Evolutionary conservation across 64 coral and sea anemone species (phyloP).

Genomic region (Stichodactyla mertensii): DNA sequence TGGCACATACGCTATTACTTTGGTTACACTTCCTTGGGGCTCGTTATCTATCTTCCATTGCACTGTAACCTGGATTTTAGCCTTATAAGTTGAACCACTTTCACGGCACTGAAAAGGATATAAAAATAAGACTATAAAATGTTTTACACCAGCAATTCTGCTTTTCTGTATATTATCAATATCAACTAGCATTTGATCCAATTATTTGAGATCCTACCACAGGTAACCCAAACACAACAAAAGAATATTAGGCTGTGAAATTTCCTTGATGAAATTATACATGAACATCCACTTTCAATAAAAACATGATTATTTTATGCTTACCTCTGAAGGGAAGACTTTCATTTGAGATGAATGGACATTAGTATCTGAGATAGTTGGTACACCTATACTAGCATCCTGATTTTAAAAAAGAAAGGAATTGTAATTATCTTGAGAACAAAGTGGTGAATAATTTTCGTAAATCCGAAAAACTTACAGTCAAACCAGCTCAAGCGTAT

Average conservation of each 20-base stretch:
- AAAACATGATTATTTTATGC: not conserved
- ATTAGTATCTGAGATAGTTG: constrained; percentile 80
- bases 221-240: too few relatives aligned
- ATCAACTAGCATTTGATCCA: too few relatives aligned
- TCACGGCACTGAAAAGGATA: constrained; percentile 69
- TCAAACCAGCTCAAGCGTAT: too few relatives aligned
- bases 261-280: too few relatives aligned
- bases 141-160: not conserved
- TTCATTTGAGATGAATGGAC: constrained; percentile 79
- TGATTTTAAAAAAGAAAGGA: constrained; percentile 18
- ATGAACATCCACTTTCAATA: not conserved
- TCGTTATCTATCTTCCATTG: constrained; percentile 97
- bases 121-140: constrained; percentile 1
- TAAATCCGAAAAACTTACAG: too few relatives aligned
- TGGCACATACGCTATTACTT: constrained; percentile 83
- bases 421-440: too few relatives aligned
- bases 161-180: too few relatives aligned
- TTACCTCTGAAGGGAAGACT: constrained; percentile 92
- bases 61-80: constrained; percentile 84
- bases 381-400: constrained; percentile 84
- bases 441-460: too few relatives aligned
- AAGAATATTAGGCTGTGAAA: too few relatives aligned
- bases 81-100: constrained; percentile 76
- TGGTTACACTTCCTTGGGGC: constrained; percentile 74
- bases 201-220: not conserved